These are phyloP conservation scores for Vanessa atalanta DNA, from an alignment of 1,140 invertebrate genomes.

Conservation along the genomic window DNA sequence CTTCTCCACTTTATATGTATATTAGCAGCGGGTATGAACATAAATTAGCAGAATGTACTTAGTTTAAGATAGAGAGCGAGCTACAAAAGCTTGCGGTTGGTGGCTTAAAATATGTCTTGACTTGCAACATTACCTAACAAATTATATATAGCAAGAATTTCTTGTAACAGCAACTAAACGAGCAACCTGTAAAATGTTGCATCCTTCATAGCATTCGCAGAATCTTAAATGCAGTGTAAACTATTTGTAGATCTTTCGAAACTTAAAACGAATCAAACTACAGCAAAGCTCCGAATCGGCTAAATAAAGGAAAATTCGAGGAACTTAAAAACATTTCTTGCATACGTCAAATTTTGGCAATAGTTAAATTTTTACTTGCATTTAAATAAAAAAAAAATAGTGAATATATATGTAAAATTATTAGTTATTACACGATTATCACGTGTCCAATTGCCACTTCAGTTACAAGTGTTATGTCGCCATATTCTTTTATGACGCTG, in stretches of 20 bases:
- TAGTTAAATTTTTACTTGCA: too few relatives aligned
- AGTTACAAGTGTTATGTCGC: constrained; percentile 7
- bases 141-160: constrained; percentile 1
- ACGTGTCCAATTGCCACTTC: constrained; percentile 1
- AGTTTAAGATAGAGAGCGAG: constrained; percentile 9
- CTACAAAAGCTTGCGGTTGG: constrained; percentile 6
- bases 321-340: too few relatives aligned
- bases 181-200: neutral
- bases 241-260: too few relatives aligned
- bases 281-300: too few relatives aligned
- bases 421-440: neutral
- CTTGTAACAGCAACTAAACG: neutral
- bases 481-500: constrained; percentile 21
- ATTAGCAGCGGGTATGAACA: neutral
- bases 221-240: too few relatives aligned
- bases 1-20: neutral
- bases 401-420: neutral
- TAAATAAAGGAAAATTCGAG: too few relatives aligned
- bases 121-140: constrained; percentile 14
- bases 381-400: too few relatives aligned
- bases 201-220: too few relatives aligned
- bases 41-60: constrained; percentile 2
- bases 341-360: too few relatives aligned
- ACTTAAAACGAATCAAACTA: too few relatives aligned
- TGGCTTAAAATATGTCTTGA: neutral